These are phyloP conservation scores for Papilio gigon DNA, from an alignment of 2,888 invertebrate genomes.

Conservation along the genomic window DNA sequence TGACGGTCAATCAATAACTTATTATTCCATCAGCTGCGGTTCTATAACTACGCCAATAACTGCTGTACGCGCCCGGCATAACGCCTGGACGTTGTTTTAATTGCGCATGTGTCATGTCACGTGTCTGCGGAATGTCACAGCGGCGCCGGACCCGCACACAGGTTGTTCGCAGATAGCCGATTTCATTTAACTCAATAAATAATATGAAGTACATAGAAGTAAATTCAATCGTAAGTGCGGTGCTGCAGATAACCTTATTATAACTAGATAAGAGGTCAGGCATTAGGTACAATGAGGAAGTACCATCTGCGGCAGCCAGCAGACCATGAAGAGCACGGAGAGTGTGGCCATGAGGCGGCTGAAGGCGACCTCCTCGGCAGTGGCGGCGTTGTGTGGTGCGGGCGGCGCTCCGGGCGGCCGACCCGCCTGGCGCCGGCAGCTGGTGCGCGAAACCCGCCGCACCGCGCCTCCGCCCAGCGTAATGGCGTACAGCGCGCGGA, in stretches of 20 bases:
- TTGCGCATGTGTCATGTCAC: neutral
- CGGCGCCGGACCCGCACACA: neutral
- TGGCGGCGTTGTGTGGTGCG: slow-evolving; percentile 77
- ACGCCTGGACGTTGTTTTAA: neutral
- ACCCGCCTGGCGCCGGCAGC: slow-evolving; percentile 60
- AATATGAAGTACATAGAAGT: too few relatives aligned
- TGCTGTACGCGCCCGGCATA: neutral
- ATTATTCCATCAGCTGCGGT: slow-evolving; percentile 3
- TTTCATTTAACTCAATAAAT: too few relatives aligned
- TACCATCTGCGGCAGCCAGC: slow-evolving; percentile 95
- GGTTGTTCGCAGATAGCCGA: too few relatives aligned
- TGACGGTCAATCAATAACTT: neutral
- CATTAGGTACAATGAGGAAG: slow-evolving; percentile 49
- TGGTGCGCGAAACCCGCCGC: slow-evolving; percentile 68
- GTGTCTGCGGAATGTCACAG: neutral
- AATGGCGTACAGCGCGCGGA: slow-evolving; percentile 86
- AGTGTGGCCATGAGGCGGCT: slow-evolving; percentile 92
- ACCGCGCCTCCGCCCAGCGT: slow-evolving; percentile 60
- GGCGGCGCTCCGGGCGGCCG: slow-evolving; percentile 53
- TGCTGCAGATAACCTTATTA: too few relatives aligned
- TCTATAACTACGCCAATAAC: slow-evolving; percentile 4
- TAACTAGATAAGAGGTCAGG: too few relatives aligned
- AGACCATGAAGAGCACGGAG: slow-evolving; percentile 90
- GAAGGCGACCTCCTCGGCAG: slow-evolving; percentile 92
- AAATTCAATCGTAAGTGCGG: too few relatives aligned